phyloP scores from a whole-genome alignment of 2,113 vertebrate genomes.

The Pteronura brasiliensis region DNA sequence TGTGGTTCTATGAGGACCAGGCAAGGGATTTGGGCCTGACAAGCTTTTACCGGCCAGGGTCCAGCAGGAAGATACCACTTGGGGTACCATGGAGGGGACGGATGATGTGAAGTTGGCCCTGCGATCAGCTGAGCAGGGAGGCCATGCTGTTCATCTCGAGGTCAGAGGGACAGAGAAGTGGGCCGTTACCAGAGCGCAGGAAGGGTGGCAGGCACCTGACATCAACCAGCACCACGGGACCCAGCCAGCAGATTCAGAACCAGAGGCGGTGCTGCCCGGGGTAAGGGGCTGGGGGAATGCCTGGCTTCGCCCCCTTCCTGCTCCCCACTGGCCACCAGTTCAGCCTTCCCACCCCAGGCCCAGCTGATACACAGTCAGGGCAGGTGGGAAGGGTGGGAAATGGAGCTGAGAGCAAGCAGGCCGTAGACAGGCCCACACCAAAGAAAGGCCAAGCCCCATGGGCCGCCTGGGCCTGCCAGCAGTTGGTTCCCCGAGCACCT shows the following conservation, averaged over 20 bases:
- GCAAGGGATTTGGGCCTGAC: not conserved
- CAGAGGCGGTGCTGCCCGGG: not conserved
- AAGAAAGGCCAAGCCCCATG: not conserved
- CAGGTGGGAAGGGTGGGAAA: not conserved
- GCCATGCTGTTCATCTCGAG: not conserved
- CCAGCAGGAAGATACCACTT: not conserved
- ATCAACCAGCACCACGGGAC: not conserved
- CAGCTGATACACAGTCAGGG: not conserved
- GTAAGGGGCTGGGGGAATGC: rapidly evolving
- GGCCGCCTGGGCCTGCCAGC: not conserved
- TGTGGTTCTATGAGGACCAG: not conserved
- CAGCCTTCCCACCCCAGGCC: not conserved
- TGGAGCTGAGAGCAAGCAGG: not conserved
- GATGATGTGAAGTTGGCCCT: not conserved
- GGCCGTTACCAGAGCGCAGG: not conserved
- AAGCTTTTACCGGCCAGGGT: not conserved
- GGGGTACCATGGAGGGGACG: not conserved
- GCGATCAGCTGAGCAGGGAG: not conserved
- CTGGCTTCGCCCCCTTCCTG: not conserved
- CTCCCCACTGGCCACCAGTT: too few species aligned
- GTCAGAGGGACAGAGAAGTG: not conserved
- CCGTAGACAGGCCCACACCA: not conserved
- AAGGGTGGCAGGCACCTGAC: not conserved
- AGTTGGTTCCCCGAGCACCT: not conserved
- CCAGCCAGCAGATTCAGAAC: not conserved